Evolutionary conservation across 92 coral and sea anemone genomes (phyloP).

Genomic region (Nematostella vectensis): DNA sequence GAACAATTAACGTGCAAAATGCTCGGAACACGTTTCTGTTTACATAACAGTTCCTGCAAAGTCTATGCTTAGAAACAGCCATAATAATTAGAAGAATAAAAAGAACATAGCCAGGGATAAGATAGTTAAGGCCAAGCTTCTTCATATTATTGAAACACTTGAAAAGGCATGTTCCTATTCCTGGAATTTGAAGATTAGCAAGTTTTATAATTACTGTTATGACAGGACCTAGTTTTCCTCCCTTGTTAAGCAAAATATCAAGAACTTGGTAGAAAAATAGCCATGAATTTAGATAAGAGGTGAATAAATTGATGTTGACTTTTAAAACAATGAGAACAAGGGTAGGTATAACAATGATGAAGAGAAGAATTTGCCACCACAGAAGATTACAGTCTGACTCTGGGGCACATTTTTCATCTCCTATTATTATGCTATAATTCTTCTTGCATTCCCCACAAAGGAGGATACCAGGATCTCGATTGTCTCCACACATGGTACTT

Average conservation of each 20-base stretch:
- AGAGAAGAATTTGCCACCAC: conserved; percentile 50
- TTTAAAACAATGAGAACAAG: conserved; percentile 55
- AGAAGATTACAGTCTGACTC: conserved; percentile 21
- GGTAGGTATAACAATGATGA: conserved; percentile 30
- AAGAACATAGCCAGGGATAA: conserved; percentile 63
- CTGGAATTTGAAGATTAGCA: conserved; percentile 37
- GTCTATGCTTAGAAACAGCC: conserved; percentile 29
- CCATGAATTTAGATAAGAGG: conserved; percentile 81
- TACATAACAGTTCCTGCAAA: conserved; percentile 51
- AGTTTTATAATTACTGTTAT: conserved; percentile 46
- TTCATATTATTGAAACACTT: conserved; percentile 47
- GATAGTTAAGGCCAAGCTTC: conserved; percentile 53
- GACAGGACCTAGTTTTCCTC: conserved; percentile 38
- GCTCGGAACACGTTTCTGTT: conserved; percentile 66
- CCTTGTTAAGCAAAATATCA: conserved; percentile 39
- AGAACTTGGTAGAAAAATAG: conserved; percentile 78
- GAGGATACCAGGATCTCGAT: conserved; percentile 31
- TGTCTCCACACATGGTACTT: conserved; percentile 32
- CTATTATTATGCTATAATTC: conserved; percentile 48
- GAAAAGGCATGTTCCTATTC: conserved; percentile 47
- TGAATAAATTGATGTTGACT: conserved; percentile 65
- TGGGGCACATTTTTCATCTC: conserved; percentile 40
- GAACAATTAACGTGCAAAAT: conserved; percentile 54
- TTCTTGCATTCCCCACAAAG: conserved; percentile 71
- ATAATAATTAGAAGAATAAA: conserved; percentile 37